A percentile compares a stretch with the other conserved stretches of the same genome.
Conservation (phyloP, 1,140 invertebrate genomes). For the Acyrthosiphon pisum region DNA sequence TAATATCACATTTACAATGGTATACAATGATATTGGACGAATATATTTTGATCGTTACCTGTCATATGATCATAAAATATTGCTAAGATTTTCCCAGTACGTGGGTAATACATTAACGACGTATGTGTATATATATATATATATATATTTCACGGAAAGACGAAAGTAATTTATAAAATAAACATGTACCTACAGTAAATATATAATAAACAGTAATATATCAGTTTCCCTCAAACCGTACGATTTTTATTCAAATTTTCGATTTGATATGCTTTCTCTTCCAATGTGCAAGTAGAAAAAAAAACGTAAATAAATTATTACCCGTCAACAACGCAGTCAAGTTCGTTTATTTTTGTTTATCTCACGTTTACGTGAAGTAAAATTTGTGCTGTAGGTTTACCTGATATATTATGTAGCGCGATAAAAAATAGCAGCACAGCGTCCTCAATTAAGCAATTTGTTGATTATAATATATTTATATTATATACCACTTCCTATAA, state of each 20-base stretch:
- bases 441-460: background rate
- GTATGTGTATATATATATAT: background rate
- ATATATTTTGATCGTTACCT: background rate
- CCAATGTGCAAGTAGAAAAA: background rate
- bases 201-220: background rate
- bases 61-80: background rate
- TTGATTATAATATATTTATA: background rate
- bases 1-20: background rate
- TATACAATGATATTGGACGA: background rate
- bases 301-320: slow-evolving; percentile 4
- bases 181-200: background rate
- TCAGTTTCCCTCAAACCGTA: background rate
- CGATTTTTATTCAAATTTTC: background rate
- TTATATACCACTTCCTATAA: background rate
- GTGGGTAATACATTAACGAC: background rate
- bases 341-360: background rate
- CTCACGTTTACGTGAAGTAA: background rate
- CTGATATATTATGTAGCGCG: background rate
- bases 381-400: background rate
- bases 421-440: background rate
- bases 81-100: background rate
- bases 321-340: background rate
- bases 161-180: background rate
- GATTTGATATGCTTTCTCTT: background rate
- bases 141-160: background rate